These are phyloP conservation scores for Xanthia icteritia DNA, from an alignment of 2,888 invertebrate genomes.

Conservation along the genomic window DNA sequence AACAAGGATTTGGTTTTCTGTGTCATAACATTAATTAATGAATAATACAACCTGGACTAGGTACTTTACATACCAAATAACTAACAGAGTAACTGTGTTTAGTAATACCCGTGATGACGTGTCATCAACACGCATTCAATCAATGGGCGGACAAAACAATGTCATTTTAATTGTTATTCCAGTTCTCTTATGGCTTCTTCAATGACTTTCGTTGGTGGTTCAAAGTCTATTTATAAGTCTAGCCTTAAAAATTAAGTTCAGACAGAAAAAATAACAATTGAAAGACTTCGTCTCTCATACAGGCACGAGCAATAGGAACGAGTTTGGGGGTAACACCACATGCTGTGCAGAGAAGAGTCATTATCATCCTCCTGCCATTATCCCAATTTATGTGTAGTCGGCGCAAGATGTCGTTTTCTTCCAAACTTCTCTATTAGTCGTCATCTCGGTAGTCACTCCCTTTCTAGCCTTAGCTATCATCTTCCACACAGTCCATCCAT, in stretches of 20 bases:
- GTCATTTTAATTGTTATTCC: constrained; percentile 11
- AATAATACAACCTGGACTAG: constrained; percentile 10
- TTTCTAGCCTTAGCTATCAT: neutral
- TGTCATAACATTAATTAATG: neutral
- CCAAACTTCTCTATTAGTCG: neutral
- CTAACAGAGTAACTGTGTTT: neutral
- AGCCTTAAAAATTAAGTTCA: neutral
- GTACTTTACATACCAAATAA: neutral
- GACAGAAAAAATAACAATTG: neutral
- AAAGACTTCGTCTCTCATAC: neutral
- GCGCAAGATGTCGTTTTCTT: neutral
- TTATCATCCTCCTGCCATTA: neutral
- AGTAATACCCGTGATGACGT: neutral
- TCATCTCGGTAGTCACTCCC: neutral
- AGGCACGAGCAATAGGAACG: neutral
- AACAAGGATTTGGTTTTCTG: constrained; percentile 3
- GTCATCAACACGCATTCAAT: constrained; percentile 6
- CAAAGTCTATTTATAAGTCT: neutral
- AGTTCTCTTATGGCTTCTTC: neutral
- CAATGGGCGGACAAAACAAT: neutral
- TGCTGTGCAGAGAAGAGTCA: neutral
- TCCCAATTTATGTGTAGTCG: neutral
- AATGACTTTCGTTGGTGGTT: neutral
- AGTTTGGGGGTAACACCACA: neutral
- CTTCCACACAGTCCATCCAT: neutral